A percentile compares a stretch with the other conserved stretches of the same genome.
Evolutionary conservation across 2,888 invertebrate genomes (phyloP).

Genomic region (Autographa pulchrina): DNA sequence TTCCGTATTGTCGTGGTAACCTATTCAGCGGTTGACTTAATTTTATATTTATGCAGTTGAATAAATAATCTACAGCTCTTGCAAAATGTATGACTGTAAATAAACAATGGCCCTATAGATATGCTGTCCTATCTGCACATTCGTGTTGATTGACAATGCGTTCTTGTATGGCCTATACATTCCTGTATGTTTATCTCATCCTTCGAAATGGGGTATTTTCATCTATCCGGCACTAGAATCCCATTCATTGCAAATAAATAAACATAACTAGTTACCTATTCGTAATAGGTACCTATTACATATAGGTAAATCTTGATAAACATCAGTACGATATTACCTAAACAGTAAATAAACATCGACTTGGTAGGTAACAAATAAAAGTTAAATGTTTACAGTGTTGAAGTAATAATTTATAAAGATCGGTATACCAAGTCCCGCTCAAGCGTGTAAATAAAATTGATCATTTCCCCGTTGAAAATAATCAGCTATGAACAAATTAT

Average conservation of each 20-base stretch:
- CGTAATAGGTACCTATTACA: too few relatives aligned
- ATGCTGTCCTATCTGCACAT: slow-evolving; percentile 7
- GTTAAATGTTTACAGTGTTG: neutral
- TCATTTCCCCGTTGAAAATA: slow-evolving; percentile 28
- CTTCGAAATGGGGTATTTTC: neutral
- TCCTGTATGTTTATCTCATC: slow-evolving; percentile 8
- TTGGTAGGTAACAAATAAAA: neutral
- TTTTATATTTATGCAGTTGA: neutral
- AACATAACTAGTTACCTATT: neutral
- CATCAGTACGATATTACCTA: too few relatives aligned
- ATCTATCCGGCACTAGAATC: too few relatives aligned
- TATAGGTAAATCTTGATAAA: too few relatives aligned
- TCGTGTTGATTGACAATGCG: neutral
- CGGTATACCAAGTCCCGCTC: slow-evolving; percentile 7
- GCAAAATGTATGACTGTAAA: slow-evolving; percentile 15
- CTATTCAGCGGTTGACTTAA: neutral
- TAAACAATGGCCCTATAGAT: slow-evolving; percentile 12
- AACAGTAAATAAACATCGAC: too few relatives aligned
- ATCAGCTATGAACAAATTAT: slow-evolving; percentile 13
- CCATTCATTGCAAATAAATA: neutral
- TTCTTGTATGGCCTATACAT: neutral
- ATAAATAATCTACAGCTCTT: neutral
- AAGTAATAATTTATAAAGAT: slow-evolving; percentile 1
- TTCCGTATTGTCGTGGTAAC: neutral
- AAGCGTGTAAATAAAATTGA: slow-evolving; percentile 23